Percentiles rank a stretch among this genome's conserved stretches.
Conservation (phyloP, 2,888 invertebrate genomes). For the Cosmia trapezina region DNA sequence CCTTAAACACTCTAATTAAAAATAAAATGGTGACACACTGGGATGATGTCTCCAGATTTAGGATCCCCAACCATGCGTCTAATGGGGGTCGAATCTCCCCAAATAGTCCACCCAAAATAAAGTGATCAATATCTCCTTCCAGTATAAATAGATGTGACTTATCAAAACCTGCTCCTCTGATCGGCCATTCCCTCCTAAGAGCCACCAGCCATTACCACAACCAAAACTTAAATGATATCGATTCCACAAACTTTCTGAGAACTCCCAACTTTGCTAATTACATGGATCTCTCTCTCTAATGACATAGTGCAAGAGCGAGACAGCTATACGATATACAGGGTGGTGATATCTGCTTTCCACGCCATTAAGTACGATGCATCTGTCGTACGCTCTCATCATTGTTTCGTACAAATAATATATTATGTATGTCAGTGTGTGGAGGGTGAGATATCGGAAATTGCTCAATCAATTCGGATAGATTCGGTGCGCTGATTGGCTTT, state of each 20-base stretch:
- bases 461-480: slow-evolving; percentile 54
- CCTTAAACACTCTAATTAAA: neutral
- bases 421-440: slow-evolving; percentile 42
- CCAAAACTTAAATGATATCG: slow-evolving; percentile 78
- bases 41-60: slow-evolving; percentile 35
- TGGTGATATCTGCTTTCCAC: slow-evolving; percentile 78
- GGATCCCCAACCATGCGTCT: slow-evolving; percentile 8
- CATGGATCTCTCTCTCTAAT: slow-evolving; percentile 59
- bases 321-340: slow-evolving; percentile 39
- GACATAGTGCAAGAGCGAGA: slow-evolving; percentile 53
- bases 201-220: slow-evolving; percentile 65
- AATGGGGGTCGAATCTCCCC: slow-evolving; percentile 24
- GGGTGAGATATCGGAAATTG: slow-evolving; percentile 51
- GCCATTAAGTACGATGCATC: slow-evolving; percentile 76
- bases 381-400: slow-evolving; percentile 64
- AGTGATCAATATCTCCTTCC: slow-evolving; percentile 23
- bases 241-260: slow-evolving; percentile 74
- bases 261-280: slow-evolving; percentile 75
- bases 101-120: slow-evolving; percentile 27
- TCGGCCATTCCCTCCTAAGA: slow-evolving; percentile 45
- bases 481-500: slow-evolving; percentile 45
- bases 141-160: slow-evolving; percentile 28
- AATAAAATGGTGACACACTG: neutral
- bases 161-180: slow-evolving; percentile 44
- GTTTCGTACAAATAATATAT: slow-evolving; percentile 59